These are phyloP conservation scores for Andrena haemorrhoa DNA, from an alignment of 2,888 invertebrate genomes.

Conservation along the genomic window DNA sequence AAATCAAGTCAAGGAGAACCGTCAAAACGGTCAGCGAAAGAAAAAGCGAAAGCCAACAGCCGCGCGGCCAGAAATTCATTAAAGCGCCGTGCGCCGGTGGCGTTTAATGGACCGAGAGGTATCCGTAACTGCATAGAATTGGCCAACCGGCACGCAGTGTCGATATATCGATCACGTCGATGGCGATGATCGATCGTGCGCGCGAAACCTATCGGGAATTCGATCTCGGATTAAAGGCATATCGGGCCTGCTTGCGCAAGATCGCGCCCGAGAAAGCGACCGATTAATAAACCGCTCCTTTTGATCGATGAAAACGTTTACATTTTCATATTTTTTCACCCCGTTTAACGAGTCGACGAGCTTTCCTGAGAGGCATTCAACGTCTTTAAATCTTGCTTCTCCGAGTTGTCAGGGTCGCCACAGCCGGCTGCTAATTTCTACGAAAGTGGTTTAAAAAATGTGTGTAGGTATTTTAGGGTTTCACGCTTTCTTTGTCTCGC, in stretches of 20 bases:
- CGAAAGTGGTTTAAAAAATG: background rate
- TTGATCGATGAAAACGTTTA: slow-evolving; percentile 55
- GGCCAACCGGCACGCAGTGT: slow-evolving; percentile 55
- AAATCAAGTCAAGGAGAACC: slow-evolving; percentile 61
- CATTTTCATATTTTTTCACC: slow-evolving; percentile 19
- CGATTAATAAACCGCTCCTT: slow-evolving; percentile 54
- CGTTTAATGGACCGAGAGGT: slow-evolving; percentile 61
- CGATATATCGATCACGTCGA: slow-evolving; percentile 77
- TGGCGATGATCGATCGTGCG: slow-evolving; percentile 77
- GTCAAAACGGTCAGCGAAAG: slow-evolving; percentile 42
- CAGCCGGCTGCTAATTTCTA: background rate
- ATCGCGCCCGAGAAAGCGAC: slow-evolving; percentile 56
- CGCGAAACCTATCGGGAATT: slow-evolving; percentile 76
- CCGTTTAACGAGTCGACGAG: background rate
- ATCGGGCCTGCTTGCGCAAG: slow-evolving; percentile 63
- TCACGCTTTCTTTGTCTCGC: too few relatives aligned
- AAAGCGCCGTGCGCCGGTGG: slow-evolving; percentile 44
- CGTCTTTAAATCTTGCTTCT: background rate
- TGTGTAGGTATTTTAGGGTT: too few relatives aligned
- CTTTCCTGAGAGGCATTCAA: background rate
- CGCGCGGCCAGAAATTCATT: slow-evolving; percentile 54
- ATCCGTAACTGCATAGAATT: slow-evolving; percentile 53
- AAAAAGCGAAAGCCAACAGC: slow-evolving; percentile 55
- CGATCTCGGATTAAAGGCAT: slow-evolving; percentile 73
- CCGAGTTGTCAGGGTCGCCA: background rate